Evolutionary conservation across 1,140 invertebrate genomes (phyloP), one percentile per base, ranked within the genome.

Genomic region (Drosophila hydei): DNA sequence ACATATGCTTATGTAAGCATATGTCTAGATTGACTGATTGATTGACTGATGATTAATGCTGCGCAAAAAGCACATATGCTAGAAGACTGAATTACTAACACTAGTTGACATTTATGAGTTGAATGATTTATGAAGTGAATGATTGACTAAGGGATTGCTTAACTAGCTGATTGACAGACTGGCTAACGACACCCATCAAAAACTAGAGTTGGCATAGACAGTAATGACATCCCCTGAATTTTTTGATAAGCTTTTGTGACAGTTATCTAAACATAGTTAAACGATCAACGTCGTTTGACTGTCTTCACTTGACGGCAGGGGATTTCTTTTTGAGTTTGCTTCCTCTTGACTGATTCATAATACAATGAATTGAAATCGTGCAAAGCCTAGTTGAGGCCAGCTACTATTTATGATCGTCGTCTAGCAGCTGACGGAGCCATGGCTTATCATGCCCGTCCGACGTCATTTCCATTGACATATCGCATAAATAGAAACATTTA

Each of bases 401-500:
- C 5, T 8, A 18, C 1, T 16, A 7, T 42, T 18, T 42, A 42
- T 14, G 21, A 51, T 51, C 48, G 25, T n/a, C 2, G 25, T 18
- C 25, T 11, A 27, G 42, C 8, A 27, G 25, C 23, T 16, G 38
- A 42, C 14, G 16, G 4, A 18, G 38, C n/a, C 1, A 11, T 16
- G 14, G 3, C 38, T 42, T 42, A 42, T 42, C 38, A 16, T 8
- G n/a, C 7, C n/a, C 16, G 38, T 0, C 48, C 18, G 23, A 16
- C 25, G 23, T 27, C 25, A 16, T 7, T 30, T n/a, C 2, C n/a
- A 9, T 12, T 27, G 47, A 3, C 14, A 21, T 25, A 27, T 50
- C 21, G 7, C 21, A 30, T 23, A 50, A 50, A 33, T 30, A 11
- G 48, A 30, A 33, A 27, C 47, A 30, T 50, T 50, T 50, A 4